phyloP scores from a whole-genome alignment of 2,888 invertebrate genomes.

The Adineta ricciae region DNA sequence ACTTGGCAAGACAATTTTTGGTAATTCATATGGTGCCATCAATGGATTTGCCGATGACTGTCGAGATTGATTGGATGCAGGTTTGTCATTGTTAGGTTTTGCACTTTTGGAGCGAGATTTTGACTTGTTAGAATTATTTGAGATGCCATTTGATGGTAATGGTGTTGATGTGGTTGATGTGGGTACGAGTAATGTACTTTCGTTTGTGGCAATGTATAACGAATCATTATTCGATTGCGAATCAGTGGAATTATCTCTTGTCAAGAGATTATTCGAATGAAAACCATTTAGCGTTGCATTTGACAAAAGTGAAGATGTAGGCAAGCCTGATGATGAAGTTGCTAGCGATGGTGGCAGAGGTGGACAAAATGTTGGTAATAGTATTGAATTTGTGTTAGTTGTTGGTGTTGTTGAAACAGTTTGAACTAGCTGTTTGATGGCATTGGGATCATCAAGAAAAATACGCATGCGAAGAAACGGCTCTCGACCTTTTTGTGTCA shows the following conservation, averaged over 20 bases:
- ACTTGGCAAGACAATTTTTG: neutral
- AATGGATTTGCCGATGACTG: neutral
- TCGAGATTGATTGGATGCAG: neutral
- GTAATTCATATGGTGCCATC: neutral
- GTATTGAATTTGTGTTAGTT: neutral
- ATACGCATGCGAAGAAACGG: conserved; percentile 49
- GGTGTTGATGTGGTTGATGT: neutral
- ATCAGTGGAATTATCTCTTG: neutral
- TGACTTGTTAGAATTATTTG: neutral
- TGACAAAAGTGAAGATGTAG: no score
- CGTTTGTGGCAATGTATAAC: neutral
- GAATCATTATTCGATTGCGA: neutral
- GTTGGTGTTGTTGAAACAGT: neutral
- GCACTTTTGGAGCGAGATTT: neutral
- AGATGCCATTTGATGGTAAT: neutral
- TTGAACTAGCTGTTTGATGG: conserved; percentile 19
- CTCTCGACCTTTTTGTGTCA: conserved; percentile 90
- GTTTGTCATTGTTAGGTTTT: no score
- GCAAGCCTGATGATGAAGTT: neutral
- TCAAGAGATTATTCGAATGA: neutral
- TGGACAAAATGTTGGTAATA: conserved; percentile 10
- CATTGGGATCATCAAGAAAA: conserved; percentile 33
- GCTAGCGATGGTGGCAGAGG: neutral
- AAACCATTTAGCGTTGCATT: neutral
- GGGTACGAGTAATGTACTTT: neutral